Percentiles rank a stretch among this genome's conserved stretches.
Evolutionary conservation across 2,113 vertebrate genomes (phyloP).

Genomic region (Leptocoma aspasia): DNA sequence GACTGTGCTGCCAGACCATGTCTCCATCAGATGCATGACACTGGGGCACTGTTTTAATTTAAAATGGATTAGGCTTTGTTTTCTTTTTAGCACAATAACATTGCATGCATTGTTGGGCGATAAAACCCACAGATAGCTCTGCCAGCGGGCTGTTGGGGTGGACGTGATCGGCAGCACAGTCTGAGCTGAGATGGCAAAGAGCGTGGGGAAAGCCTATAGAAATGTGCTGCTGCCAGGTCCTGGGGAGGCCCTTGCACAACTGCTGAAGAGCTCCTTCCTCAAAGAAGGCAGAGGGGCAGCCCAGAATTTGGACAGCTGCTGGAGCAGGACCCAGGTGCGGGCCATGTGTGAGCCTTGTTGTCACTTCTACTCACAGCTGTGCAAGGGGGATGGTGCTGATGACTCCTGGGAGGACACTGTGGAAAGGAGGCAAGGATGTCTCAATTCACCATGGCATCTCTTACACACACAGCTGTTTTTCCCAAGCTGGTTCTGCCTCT

Average conservation of each 20-base stretch:
- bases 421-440: background rate
- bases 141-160: background rate
- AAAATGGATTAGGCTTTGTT: slow-evolving; percentile 66
- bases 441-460: background rate
- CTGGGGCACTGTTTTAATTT: slow-evolving; percentile 61
- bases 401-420: background rate
- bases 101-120: slow-evolving; percentile 61
- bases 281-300: background rate
- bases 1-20: background rate
- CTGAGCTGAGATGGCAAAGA: background rate
- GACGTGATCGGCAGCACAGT: slow-evolving; percentile 36
- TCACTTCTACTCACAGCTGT: background rate
- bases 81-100: slow-evolving; percentile 57
- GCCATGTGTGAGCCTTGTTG: background rate
- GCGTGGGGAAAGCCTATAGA: background rate
- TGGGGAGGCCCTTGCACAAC: background rate
- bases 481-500: background rate
- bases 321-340: background rate
- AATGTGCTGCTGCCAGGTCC: background rate
- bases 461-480: background rate
- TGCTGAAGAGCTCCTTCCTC: background rate
- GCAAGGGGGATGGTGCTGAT: background rate
- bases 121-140: slow-evolving; percentile 46
- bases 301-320: background rate
- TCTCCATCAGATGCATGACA: slow-evolving; percentile 34